A percentile compares a stretch with the other conserved stretches of the same genome.
Conservation (phyloP, 2,113 vertebrate genomes). For the Meleagris gallopavo region DNA sequence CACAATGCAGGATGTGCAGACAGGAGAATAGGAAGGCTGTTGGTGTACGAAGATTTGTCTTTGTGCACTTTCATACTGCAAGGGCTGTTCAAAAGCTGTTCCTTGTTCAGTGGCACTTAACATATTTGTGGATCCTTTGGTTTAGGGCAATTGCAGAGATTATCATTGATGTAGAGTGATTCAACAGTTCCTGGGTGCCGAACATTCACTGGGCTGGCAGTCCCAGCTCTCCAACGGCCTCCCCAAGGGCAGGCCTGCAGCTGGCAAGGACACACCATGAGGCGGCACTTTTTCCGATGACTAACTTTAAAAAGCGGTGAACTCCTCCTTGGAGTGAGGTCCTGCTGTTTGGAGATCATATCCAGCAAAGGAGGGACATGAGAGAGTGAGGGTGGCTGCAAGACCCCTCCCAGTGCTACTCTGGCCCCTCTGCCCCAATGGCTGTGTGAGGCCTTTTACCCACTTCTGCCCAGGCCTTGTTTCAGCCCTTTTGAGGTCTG, state of each 20-base stretch:
- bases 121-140: neutral
- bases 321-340: neutral
- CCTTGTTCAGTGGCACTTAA: neutral
- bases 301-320: neutral
- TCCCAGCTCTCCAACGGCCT: neutral
- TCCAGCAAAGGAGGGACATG: neutral
- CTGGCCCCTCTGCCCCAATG: neutral
- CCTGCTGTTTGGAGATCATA: neutral
- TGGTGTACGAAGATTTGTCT: neutral
- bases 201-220: neutral
- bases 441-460: neutral
- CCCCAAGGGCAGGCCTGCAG: neutral
- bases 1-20: neutral
- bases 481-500: neutral
- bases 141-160: neutral
- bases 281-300: neutral
- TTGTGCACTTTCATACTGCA: neutral
- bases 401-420: neutral
- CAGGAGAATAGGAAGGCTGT: neutral
- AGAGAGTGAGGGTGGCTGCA: neutral
- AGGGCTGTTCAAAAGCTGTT: neutral
- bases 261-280: neutral
- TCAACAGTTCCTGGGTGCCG: neutral
- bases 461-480: rapidly evolving
- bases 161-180: neutral